Evolutionary conservation across 1,140 invertebrate genomes (phyloP), one percentile per base, ranked within the genome.

Genomic region (Lineus longissimus): DNA sequence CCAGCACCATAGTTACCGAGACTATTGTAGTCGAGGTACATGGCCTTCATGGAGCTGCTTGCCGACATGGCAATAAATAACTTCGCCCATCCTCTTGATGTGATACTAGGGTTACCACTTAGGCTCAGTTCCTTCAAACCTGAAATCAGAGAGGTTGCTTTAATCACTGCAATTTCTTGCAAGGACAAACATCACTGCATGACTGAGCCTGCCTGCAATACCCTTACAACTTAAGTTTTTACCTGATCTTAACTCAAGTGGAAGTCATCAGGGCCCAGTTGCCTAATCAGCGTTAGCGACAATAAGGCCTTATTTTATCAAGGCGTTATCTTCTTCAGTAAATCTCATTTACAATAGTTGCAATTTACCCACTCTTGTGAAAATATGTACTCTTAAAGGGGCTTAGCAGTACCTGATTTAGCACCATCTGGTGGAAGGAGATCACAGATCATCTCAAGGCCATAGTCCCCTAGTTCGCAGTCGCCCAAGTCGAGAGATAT

Each of bases 401-500:
- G n/a, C n/a, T n/a, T n/a, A n/a, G n/a, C 33, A 23, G 30, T 43
- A 76, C 76, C 75, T 67, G 68, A 67, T 59, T 70, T 70, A 36
- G 64, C 71, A 2, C 64, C 67, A 55, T 67, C 61, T 43, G 70
- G 69, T 43, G 74, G 62, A 57, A 78, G 51, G 11, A 76, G 58
- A 25, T 70, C 63, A 65, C 71, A 70, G 2, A 76, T 58, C 2
- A 59, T 41, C 51, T 72, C 62, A 23, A 78, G 59, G 15, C 70
- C 67, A 7, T 66, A 45, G 63, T 78, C 76, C 25, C 68, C 61
- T 25, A 78, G 62, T 31, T 75, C 59, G 65, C 75, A 76, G 61
- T 77, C 76, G 54, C 75, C 72, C 29, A 76, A 47, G 67, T 78
- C 76, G 2, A 78, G 66, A 19, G 69, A 70, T n/a, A 67, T 55